A percentile compares a stretch with the other conserved stretches of the same genome.
Evolutionary conservation across 2,888 invertebrate genomes (phyloP).

Genomic region (Rosalia funebris): DNA sequence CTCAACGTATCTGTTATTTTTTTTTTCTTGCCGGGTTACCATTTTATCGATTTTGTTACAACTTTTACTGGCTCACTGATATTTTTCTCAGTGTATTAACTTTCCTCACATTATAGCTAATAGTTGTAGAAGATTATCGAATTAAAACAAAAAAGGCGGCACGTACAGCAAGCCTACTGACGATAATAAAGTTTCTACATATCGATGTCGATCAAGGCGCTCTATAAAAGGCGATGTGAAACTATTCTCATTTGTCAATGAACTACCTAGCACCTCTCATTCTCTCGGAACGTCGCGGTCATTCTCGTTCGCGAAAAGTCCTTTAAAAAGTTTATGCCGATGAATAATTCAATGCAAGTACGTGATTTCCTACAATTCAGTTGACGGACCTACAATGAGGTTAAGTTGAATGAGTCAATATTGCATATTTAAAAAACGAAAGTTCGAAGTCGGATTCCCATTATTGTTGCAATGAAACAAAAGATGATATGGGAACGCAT

Average conservation of each 20-base stretch:
- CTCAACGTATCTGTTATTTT: too few species aligned
- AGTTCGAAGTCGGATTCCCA: too few species aligned
- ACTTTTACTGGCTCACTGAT: too few species aligned
- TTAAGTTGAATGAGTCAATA: slow-evolving; percentile 6
- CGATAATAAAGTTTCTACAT: slow-evolving; percentile 29
- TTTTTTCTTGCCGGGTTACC: too few species aligned
- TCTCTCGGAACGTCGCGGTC: not conserved
- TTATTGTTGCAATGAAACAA: too few species aligned
- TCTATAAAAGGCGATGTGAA: slow-evolving; percentile 38
- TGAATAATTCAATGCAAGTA: slow-evolving; percentile 39
- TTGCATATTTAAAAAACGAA: too few species aligned
- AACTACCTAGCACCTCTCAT: slow-evolving; percentile 18
- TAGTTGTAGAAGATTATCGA: not conserved
- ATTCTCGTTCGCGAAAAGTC: slow-evolving; percentile 6
- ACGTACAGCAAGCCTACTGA: slow-evolving; percentile 30
- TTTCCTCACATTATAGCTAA: too few species aligned
- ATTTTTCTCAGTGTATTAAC: too few species aligned
- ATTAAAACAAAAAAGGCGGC: slow-evolving; percentile 12
- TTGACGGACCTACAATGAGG: slow-evolving; percentile 41
- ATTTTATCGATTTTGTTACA: too few species aligned
- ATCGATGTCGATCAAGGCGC: slow-evolving; percentile 26
- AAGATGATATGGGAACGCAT: too few species aligned
- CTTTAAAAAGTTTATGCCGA: slow-evolving; percentile 19
- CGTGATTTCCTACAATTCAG: slow-evolving; percentile 37
- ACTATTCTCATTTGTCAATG: slow-evolving; percentile 30